Percentiles rank a stretch among this genome's conserved stretches.
These are phyloP conservation scores for Baronia brevicornis DNA, from an alignment of 2,888 invertebrate genomes.

Conservation along the genomic window DNA sequence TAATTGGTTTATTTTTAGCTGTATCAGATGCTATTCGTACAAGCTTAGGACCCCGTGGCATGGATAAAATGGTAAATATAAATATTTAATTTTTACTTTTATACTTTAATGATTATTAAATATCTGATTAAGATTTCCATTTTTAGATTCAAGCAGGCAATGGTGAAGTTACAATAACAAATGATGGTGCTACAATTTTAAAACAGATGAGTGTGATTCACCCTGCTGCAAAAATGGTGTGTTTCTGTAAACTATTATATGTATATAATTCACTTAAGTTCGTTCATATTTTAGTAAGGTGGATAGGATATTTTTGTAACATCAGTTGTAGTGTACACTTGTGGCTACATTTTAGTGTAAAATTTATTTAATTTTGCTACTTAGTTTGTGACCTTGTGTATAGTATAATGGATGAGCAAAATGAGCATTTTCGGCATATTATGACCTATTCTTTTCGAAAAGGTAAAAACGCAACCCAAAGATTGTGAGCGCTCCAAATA, in stretches of 20 bases:
- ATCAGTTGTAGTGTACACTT: too few species aligned
- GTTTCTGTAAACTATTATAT: conserved; percentile 79
- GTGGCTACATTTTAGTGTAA: too few species aligned
- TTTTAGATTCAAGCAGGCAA: conserved; percentile 93
- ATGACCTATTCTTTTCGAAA: too few species aligned
- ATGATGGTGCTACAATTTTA: conserved; percentile 99
- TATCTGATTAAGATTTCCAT: conserved; percentile 17
- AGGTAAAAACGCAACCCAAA: too few species aligned
- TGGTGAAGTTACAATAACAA: conserved; percentile 99
- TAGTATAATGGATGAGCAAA: neutral
- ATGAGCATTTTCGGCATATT: neutral
- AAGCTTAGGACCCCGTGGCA: conserved; percentile 97
- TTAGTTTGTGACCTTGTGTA: too few species aligned
- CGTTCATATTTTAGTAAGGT: neutral
- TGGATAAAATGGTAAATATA: conserved; percentile 97
- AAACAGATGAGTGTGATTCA: conserved; percentile 99
- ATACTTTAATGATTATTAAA: neutral
- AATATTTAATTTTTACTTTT: conserved; percentile 4
- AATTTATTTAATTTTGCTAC: too few species aligned
- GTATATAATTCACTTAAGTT: neutral
- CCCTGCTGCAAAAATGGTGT: conserved; percentile 99
- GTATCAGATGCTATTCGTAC: conserved; percentile 99
- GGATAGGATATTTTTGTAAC: too few species aligned
- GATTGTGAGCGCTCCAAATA: too few species aligned
- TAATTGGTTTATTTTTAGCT: conserved; percentile 77